Percentiles rank a stretch among this genome's conserved stretches.
These are phyloP conservation scores for Drosophila tani DNA, from an alignment of 1,140 invertebrate genomes.

Conservation along the genomic window DNA sequence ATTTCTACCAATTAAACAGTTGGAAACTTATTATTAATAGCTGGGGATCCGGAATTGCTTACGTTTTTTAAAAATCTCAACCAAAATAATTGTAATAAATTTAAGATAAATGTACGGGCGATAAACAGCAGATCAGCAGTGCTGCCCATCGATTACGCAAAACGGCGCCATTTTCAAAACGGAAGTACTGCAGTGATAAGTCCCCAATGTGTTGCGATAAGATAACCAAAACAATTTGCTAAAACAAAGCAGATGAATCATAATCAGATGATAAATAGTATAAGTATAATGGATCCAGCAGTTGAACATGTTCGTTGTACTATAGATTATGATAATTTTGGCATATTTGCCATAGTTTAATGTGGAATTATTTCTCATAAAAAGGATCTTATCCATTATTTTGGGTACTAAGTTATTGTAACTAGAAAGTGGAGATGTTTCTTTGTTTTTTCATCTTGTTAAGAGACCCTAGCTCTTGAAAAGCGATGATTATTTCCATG, in stretches of 20 bases:
- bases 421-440: no score
- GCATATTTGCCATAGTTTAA: no score
- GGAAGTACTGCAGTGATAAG: neutral
- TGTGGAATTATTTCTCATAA: no score
- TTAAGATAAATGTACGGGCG: no score
- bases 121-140: neutral
- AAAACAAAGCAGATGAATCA: slow-evolving; percentile 13
- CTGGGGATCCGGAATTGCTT: no score
- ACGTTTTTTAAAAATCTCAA: no score
- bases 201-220: neutral
- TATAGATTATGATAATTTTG: neutral
- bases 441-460: neutral
- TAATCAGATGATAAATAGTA: neutral
- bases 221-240: neutral
- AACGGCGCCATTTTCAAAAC: neutral
- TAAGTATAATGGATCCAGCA: neutral
- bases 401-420: no score
- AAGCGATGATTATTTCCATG: neutral
- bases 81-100: no score
- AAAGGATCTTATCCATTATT: no score
- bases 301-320: neutral
- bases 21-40: no score
- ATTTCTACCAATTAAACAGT: no score
- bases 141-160: slow-evolving; percentile 1
- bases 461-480: neutral